A percentile compares a stretch with the other conserved stretches of the same genome.
phyloP scores from a whole-genome alignment of 2,797 vertebrate species.

The Buceros bicornis region DNA sequence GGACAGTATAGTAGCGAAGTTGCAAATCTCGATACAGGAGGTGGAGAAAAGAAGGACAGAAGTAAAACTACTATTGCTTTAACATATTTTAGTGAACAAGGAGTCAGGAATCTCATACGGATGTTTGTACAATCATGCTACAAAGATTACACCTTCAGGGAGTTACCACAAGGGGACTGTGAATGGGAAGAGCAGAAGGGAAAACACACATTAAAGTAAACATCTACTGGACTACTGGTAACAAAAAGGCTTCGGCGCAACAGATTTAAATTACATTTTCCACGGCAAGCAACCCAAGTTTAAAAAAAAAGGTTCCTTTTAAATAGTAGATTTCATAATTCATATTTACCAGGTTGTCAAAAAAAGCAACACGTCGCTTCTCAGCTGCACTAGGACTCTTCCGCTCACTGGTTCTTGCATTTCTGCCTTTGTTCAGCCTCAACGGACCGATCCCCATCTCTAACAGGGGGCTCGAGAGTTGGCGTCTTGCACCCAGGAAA shows the following conservation, averaged over 20 bases:
- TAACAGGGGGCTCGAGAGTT: not conserved
- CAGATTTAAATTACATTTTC: conserved; percentile 66
- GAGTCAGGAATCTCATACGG: conserved; percentile 72
- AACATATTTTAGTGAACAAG: conserved; percentile 72
- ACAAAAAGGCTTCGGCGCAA: conserved; percentile 62
- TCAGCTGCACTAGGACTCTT: conserved; percentile 51
- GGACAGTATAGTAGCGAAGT: conserved; percentile 50
- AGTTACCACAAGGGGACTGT: conserved; percentile 62
- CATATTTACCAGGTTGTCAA: conserved; percentile 29
- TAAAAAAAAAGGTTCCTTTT: conserved; percentile 8
- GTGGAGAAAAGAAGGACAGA: conserved; percentile 61
- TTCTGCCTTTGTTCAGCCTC: conserved; percentile 17
- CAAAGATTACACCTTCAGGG: conserved; percentile 77
- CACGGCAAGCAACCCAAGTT: conserved; percentile 66
- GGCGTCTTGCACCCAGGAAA: not conserved
- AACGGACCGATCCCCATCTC: not conserved
- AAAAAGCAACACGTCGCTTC: conserved; percentile 10
- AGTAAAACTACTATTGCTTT: conserved; percentile 75
- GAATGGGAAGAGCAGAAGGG: conserved; percentile 68
- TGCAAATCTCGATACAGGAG: conserved; percentile 33
- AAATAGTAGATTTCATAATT: conserved; percentile 49
- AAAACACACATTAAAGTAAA: conserved; percentile 70
- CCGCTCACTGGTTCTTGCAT: conserved; percentile 8
- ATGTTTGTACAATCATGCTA: conserved; percentile 83
- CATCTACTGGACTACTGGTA: conserved; percentile 50